Base-by-base conservation (phyloP, 2,888 invertebrate genomes). In the Meiosimyza platycephala region DNA sequence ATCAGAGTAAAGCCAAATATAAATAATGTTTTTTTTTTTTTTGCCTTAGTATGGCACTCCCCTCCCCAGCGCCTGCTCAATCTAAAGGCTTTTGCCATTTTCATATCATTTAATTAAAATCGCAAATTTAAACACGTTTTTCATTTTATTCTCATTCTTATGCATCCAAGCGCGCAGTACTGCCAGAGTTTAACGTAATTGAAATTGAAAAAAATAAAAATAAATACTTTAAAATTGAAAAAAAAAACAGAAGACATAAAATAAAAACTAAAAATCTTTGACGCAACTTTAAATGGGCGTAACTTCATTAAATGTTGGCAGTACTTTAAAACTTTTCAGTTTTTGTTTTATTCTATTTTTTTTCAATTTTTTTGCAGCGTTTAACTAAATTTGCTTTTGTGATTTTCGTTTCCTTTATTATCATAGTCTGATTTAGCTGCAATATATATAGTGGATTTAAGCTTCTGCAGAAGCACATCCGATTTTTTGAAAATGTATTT, bases 241-340 rank as follows among this genome's bases (percentile, higher is more conserved):
- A 62, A 55, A 16, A 12, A 18, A 52, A 13, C 28, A 28, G 22
- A 59, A 69, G 51, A 40, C 70, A 55, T n/a, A 66, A 60, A 60
- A 60, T 22, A 33, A 52, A 69, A 69, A 64, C 67, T 72, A 51
- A 40, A 66, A 60, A 72, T 57, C 68, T 65, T 71, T 48, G 63
- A 55, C 57, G 40, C 71, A 71, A 78, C 66, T 75, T 77, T 76
- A 78, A 80, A 79, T 75, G 80, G 83, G 83, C 83, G 83, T 83
- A 81, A 83, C 83, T 79, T 79, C 78, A 84, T 83, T 84, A 84
- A 78, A 76, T 73, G 76, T 77, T 73, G 73, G 74, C 76, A 73
- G 71, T 74, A 71, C 72, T 57, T 70, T 66, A 59, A 66, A n/a
- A 28, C 33, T 59, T n/a, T 47, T 60, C 18, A 11, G 11, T 5